A percentile compares a stretch with the other conserved stretches of the same genome.
phyloP scores from a whole-genome alignment of 1,140 invertebrate species.

The Tetramorium simillimum region DNA sequence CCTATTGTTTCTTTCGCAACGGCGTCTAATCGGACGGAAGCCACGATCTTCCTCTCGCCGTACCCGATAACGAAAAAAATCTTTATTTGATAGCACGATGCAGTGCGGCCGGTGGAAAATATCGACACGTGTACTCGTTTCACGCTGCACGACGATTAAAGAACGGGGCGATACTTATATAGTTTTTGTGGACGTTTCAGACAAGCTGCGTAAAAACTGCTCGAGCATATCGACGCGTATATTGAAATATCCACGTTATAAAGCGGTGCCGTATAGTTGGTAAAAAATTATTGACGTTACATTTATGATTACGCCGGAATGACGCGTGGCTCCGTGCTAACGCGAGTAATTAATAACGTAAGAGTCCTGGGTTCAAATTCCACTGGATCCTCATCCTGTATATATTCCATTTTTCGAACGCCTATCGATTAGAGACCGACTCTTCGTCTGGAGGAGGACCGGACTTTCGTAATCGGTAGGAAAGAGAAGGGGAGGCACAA shows the following conservation, averaged over 20 bases:
- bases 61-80: conserved; percentile 26
- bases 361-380: too few species aligned
- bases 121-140: conserved; percentile 41
- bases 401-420: too few species aligned
- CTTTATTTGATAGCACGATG: background rate
- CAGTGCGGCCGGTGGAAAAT: conserved; percentile 11
- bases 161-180: background rate
- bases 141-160: conserved; percentile 25
- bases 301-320: background rate
- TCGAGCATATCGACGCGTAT: background rate
- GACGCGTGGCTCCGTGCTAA: too few species aligned
- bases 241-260: background rate
- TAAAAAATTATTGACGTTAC: background rate
- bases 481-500: too few species aligned
- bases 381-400: too few species aligned
- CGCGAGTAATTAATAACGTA: too few species aligned
- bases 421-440: too few species aligned
- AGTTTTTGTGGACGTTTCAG: background rate
- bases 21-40: conserved; percentile 49
- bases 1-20: conserved; percentile 70
- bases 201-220: background rate
- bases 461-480: too few species aligned
- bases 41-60: conserved; percentile 39
- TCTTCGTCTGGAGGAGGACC: too few species aligned
- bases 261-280: background rate